Evolutionary conservation across 2,113 vertebrate genomes (phyloP).

Genomic region (Andinoacara biseriatus): DNA sequence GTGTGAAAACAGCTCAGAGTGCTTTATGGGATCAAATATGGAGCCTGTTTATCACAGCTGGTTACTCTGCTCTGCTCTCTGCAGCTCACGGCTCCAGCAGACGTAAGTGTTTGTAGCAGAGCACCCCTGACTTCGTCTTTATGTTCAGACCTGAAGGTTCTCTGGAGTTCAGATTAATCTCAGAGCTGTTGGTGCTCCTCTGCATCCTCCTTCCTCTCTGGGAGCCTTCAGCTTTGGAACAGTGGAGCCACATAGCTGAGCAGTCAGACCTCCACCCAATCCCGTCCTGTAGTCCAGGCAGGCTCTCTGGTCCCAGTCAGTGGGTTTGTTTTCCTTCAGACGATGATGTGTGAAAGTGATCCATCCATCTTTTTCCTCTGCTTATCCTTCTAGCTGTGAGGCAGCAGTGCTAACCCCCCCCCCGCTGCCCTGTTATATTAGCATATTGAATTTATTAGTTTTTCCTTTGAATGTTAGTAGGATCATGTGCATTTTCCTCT

Average conservation of each 20-base stretch:
- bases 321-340: constrained; percentile 13
- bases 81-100: constrained; percentile 59
- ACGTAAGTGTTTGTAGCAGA: constrained; percentile 68
- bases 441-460: no score
- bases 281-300: constrained; percentile 5
- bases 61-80: constrained; percentile 52
- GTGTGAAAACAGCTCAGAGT: no score
- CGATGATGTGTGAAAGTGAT: not conserved
- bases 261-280: not conserved
- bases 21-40: no score
- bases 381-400: no score
- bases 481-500: no score
- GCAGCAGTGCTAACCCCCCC: no score
- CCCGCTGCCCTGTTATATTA: no score
- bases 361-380: no score
- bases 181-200: constrained; percentile 36
- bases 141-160: not conserved
- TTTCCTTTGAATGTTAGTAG: no score
- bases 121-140: constrained; percentile 3
- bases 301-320: not conserved
- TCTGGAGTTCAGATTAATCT: not conserved
- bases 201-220: constrained; percentile 31
- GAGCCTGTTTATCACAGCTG: not conserved
- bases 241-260: not conserved
- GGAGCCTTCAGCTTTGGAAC: not conserved